A percentile compares a stretch with the other conserved stretches of the same genome.
phyloP scores from a whole-genome alignment of 2,113 vertebrate species.

The Leucosticte australis region DNA sequence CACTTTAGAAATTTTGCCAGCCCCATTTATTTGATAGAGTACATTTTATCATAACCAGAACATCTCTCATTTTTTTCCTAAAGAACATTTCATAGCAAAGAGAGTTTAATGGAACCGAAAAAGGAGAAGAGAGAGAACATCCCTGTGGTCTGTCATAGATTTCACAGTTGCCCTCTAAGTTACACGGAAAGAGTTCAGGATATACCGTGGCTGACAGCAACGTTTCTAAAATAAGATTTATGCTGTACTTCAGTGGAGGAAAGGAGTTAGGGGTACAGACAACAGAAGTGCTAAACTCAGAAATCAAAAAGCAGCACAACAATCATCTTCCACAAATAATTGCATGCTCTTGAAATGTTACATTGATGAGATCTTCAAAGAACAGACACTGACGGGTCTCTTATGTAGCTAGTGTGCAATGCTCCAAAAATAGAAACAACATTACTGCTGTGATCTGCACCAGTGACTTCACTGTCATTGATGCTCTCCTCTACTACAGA shows the following conservation, averaged over 20 bases:
- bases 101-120: background rate
- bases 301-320: background rate
- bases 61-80: background rate
- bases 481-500: background rate
- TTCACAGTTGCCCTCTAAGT: background rate
- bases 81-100: background rate
- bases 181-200: background rate
- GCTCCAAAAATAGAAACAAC: background rate
- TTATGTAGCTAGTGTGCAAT: background rate
- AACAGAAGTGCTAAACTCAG: background rate
- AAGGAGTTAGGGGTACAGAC: background rate
- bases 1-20: background rate
- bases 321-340: background rate
- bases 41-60: constrained; percentile 50
- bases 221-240: background rate
- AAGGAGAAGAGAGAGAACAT: background rate
- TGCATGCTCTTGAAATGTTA: background rate
- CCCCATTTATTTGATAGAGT: background rate
- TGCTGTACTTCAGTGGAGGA: background rate
- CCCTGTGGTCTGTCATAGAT: background rate
- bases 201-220: background rate
- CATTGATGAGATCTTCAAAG: background rate
- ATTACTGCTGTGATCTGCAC: background rate
- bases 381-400: background rate
- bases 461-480: background rate